A percentile compares a stretch with the other conserved stretches of the same genome.
These are phyloP conservation scores for Peromyscus maniculatus DNA, from an alignment of 2,113 vertebrate species.

Conservation along the genomic window DNA sequence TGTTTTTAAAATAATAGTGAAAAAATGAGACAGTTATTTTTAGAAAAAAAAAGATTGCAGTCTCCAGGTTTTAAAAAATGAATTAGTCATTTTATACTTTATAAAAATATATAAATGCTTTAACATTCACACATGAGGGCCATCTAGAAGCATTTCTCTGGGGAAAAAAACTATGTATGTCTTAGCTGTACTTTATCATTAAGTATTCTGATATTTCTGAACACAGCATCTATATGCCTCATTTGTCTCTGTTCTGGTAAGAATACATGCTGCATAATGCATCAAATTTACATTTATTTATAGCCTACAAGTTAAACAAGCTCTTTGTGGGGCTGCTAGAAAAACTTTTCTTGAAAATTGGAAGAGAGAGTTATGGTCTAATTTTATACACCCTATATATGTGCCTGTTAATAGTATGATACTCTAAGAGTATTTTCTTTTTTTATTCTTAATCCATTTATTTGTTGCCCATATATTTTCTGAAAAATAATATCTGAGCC, in stretches of 20 bases:
- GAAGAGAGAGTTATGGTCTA: conserved; percentile 71
- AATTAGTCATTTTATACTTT: background rate
- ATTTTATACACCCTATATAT: conserved; percentile 38
- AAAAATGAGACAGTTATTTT: background rate
- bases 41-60: background rate
- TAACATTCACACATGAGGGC: background rate
- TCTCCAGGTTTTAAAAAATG: conserved; percentile 1
- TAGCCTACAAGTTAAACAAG: conserved; percentile 76
- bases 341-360: conserved; percentile 67
- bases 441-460: background rate
- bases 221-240: conserved; percentile 62
- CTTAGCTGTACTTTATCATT: conserved; percentile 52
- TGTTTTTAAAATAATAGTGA: conserved; percentile 11
- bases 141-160: conserved; percentile 56
- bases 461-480: background rate
- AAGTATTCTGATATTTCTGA: conserved; percentile 68
- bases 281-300: conserved; percentile 79
- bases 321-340: conserved; percentile 53
- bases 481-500: background rate
- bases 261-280: conserved; percentile 66
- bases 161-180: background rate
- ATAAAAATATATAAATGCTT: conserved; percentile 40
- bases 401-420: conserved; percentile 26
- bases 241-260: conserved; percentile 75
- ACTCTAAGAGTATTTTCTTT: background rate